These are phyloP conservation scores for Aquatica leii DNA, from an alignment of 2,888 invertebrate genomes.

Conservation along the genomic window DNA sequence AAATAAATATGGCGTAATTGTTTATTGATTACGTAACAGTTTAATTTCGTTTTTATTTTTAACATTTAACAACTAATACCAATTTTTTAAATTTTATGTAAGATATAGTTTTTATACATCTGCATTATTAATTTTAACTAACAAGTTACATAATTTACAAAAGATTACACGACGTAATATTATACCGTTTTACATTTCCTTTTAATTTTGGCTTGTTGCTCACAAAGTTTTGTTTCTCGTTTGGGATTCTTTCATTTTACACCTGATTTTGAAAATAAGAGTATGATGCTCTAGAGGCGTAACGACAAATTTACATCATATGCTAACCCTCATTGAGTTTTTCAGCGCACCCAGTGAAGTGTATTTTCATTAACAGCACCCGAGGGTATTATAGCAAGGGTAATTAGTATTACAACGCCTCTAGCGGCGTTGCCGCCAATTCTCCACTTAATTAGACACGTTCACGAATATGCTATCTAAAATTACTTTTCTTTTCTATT, in stretches of 20 bases:
- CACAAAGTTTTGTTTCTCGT: no score
- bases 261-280: slow-evolving; percentile 16
- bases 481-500: slow-evolving; percentile 20
- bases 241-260: background rate
- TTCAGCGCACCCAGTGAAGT: slow-evolving; percentile 49
- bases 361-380: slow-evolving; percentile 57
- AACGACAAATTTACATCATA: slow-evolving; percentile 38
- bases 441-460: slow-evolving; percentile 54
- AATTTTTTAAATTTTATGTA: no score
- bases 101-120: no score
- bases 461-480: slow-evolving; percentile 34
- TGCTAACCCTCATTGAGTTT: slow-evolving; percentile 48
- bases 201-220: no score
- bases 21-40: no score
- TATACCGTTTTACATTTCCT: no score
- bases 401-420: slow-evolving; percentile 56
- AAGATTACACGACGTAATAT: no score
- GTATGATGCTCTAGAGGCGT: slow-evolving; percentile 28
- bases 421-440: slow-evolving; percentile 50
- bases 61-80: no score
- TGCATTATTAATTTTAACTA: no score
- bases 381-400: slow-evolving; percentile 53
- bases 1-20: no score
- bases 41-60: no score
- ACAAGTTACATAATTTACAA: no score